Percentiles rank a stretch among this genome's conserved stretches.
phyloP scores from a whole-genome alignment of 2,797 vertebrate genomes.

The Cryptoprocta ferox region DNA sequence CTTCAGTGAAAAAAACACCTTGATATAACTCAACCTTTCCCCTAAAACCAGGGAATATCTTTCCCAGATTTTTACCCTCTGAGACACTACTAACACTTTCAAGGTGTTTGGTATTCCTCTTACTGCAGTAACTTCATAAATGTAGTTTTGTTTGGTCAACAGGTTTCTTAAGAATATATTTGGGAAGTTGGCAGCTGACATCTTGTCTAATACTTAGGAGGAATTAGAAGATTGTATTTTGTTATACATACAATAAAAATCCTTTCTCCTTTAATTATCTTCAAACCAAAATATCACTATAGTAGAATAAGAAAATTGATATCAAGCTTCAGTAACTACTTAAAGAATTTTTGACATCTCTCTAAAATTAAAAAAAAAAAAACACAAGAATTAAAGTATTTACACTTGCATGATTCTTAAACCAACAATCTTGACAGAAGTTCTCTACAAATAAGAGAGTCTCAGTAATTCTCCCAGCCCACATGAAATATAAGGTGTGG shows the following conservation, averaged over 20 bases:
- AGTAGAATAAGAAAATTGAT: neutral
- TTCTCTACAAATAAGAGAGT: neutral
- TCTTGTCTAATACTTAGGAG: neutral
- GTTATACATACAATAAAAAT: neutral
- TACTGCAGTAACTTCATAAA: neutral
- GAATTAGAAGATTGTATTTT: neutral
- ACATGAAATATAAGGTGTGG: slow-evolving; percentile 10
- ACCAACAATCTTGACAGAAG: neutral
- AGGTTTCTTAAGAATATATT: neutral
- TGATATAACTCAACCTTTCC: neutral
- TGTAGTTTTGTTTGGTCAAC: neutral
- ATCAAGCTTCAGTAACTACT: neutral
- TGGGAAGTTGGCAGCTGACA: neutral
- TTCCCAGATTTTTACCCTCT: neutral
- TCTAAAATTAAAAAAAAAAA: neutral
- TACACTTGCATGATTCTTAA: neutral
- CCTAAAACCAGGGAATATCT: neutral
- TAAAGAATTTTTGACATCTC: neutral
- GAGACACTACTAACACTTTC: neutral
- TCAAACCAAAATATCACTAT: neutral
- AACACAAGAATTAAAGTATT: neutral
- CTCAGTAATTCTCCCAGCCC: neutral
- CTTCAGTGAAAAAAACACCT: neutral
- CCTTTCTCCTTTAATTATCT: neutral
- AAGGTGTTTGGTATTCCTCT: neutral